Evolutionary conservation across 2,113 vertebrate genomes (phyloP).

Genomic region (Ceuthmochares aereus): DNA sequence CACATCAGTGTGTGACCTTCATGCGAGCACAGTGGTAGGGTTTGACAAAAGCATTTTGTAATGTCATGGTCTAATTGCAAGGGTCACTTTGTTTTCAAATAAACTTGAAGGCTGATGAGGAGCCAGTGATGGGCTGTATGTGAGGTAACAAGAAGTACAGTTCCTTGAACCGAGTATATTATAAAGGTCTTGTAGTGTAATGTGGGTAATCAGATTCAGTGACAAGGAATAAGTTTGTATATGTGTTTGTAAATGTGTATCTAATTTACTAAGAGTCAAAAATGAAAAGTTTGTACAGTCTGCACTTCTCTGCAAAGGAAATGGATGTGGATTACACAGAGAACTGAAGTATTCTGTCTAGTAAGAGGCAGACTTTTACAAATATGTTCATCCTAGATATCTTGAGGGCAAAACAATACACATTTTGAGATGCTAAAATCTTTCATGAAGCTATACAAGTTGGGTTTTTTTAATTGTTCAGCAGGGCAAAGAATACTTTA

Average conservation of each 20-base stretch:
- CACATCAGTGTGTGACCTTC: slow-evolving; percentile 15
- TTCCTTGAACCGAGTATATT: background rate
- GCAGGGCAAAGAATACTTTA: background rate
- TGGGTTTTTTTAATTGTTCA: background rate
- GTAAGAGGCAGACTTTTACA: background rate
- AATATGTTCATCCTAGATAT: background rate
- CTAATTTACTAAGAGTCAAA: background rate
- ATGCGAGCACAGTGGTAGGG: background rate
- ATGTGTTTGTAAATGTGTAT: background rate
- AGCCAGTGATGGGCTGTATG: background rate
- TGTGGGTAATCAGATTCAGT: background rate
- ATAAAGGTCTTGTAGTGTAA: background rate
- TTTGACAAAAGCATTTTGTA: background rate
- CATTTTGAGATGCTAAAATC: background rate
- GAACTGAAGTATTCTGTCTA: background rate
- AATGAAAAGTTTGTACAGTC: background rate
- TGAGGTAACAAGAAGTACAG: background rate
- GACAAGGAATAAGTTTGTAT: background rate
- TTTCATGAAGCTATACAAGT: background rate
- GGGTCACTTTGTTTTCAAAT: background rate
- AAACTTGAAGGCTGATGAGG: background rate
- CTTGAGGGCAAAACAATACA: background rate
- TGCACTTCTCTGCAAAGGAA: background rate
- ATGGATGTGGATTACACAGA: background rate
- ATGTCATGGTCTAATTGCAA: slow-evolving; percentile 24